These are phyloP conservation scores for Drosophila ironensis DNA, from an alignment of 1,140 invertebrate genomes.

Conservation along the genomic window DNA sequence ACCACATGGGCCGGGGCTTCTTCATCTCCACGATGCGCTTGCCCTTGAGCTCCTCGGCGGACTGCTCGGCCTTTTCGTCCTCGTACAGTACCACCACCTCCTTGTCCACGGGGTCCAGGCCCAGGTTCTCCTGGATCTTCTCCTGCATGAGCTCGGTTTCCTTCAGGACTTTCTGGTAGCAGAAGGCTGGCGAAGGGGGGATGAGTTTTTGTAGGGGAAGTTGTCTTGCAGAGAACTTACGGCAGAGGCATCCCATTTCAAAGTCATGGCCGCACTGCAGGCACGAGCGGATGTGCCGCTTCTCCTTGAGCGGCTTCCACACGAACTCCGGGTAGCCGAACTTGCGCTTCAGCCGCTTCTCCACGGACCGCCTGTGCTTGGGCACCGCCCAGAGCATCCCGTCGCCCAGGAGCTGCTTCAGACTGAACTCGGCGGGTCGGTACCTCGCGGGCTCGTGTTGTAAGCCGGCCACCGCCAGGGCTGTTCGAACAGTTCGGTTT, in stretches of 20 bases:
- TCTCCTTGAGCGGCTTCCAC: conserved; percentile 87
- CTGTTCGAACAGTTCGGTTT: not conserved
- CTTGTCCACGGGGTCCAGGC: conserved; percentile 88
- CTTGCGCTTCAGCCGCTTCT: conserved; percentile 88
- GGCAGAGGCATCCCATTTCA: conserved; percentile 89
- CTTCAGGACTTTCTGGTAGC: conserved; percentile 89
- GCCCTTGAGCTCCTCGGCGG: conserved; percentile 83
- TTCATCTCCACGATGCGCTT: conserved; percentile 89
- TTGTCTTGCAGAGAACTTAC: conserved; percentile 90
- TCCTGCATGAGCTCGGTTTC: conserved; percentile 91
- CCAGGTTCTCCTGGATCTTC: conserved; percentile 87
- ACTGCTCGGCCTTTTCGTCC: conserved; percentile 86
- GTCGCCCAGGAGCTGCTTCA: conserved; percentile 87
- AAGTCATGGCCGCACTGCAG: conserved; percentile 91
- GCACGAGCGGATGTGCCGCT: conserved; percentile 89
- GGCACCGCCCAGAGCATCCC: conserved; percentile 93
- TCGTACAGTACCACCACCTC: conserved; percentile 93
- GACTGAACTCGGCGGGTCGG: conserved; percentile 68
- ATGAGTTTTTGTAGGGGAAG: no score
- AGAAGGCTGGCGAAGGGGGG: no score
- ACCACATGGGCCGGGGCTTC: conserved; percentile 89
- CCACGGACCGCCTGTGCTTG: conserved; percentile 88
- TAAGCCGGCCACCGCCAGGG: conserved; percentile 46
- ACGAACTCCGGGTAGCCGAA: conserved; percentile 86
- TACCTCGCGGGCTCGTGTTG: conserved; percentile 16